Base-by-base conservation (phyloP, 2,888 invertebrate genomes). In the Diaphora mendica region DNA sequence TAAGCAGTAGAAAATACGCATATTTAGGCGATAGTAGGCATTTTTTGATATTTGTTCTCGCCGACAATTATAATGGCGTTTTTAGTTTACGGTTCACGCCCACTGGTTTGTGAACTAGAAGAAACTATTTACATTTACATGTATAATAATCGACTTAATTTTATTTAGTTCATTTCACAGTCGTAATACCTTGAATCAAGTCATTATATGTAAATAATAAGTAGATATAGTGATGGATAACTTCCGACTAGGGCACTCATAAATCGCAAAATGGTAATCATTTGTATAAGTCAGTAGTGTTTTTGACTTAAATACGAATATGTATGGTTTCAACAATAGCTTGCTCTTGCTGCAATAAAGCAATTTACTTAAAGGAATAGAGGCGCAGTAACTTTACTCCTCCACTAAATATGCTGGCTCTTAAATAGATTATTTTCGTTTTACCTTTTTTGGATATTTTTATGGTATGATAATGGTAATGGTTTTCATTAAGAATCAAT, bases 1-100 rank as follows among this genome's bases (percentile, higher is more conserved):
- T 94, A 94, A 93, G 88, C 88, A 92, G 90, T 84, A 88, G 87
- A 85, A 90, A 91, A 91, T 92, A 92, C 91, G 90, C 91, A 91
- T 89, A 88, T 87, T 87, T 85, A 84, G 85, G 85, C 86, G 85
- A 79, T 78, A 77, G 77, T 73, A 82, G 71, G 75, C 79, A 80
- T 69, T 76, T 71, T 70, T 79, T 11, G 39, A 42, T 74, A 80
- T 85, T 79, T 82, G 82, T 85, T 78, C 76, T 82, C 78, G 64
- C 84, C 78, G 84, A 75, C 74, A 64, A 26, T 72, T 75, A 73
- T 79, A 73, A 72, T 70, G 70, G 44, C n/a, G 42, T 70, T 59
- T 44, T 33, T 71, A 44, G 39, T 74, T 74, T 74, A 74, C 67
- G 62, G 62, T 70, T 70, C 67, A 51, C 74, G 67, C 64, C 44